A percentile compares a stretch with the other conserved stretches of the same genome.
Evolutionary conservation across 2,113 vertebrate genomes (phyloP).

Genomic region (Mustela lutreola): DNA sequence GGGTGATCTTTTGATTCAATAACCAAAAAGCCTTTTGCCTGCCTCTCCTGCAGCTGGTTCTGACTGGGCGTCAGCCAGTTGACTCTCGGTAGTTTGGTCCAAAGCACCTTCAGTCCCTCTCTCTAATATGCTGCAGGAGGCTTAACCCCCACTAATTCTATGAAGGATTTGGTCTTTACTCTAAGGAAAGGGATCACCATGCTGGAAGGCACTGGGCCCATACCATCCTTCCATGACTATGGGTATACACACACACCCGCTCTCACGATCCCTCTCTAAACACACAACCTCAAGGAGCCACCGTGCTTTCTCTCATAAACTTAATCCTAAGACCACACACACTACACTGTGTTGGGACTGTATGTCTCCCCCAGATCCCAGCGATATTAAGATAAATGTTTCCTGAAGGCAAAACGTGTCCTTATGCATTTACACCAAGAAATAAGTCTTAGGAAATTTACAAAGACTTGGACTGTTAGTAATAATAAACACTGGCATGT

Average conservation of each 20-base stretch:
- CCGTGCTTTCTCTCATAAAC: not conserved
- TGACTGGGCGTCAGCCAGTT: not conserved
- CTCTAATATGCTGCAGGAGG: not conserved
- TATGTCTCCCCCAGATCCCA: not conserved
- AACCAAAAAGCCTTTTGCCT: constrained; percentile 9
- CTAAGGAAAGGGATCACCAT: not conserved
- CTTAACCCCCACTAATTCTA: too few relatives aligned
- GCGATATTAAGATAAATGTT: not conserved
- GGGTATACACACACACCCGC: not conserved
- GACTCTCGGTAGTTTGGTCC: not conserved
- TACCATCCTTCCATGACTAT: not conserved
- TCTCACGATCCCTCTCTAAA: accelerated
- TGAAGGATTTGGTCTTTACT: not conserved
- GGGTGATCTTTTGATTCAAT: constrained; percentile 41
- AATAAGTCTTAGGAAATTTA: not conserved
- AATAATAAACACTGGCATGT: not conserved
- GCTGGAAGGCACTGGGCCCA: not conserved
- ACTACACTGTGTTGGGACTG: not conserved
- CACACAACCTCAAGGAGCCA: not conserved
- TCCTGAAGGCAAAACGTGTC: not conserved
- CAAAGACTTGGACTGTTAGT: not conserved
- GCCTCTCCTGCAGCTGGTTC: not conserved
- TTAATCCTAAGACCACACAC: not conserved
- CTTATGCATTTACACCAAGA: constrained; percentile 8
- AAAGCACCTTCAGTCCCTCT: not conserved